These are phyloP conservation scores for Siphamia tubifer DNA, from an alignment of 2,113 vertebrate genomes.

Conservation along the genomic window DNA sequence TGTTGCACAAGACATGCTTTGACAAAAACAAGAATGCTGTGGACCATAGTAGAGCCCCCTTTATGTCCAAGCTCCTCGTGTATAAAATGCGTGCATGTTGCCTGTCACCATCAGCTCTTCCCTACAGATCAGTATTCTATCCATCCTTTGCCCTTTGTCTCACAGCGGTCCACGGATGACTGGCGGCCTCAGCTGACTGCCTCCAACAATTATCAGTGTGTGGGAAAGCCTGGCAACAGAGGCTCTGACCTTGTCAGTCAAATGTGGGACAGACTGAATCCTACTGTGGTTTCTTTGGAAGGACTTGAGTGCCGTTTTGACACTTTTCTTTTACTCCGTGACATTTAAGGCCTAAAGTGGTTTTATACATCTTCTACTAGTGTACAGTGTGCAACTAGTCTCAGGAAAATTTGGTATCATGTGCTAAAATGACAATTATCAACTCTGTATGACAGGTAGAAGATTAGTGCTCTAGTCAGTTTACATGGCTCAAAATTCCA, in stretches of 20 bases:
- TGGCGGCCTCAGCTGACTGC: slow-evolving; percentile 73
- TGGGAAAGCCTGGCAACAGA: slow-evolving; percentile 70
- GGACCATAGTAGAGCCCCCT: slow-evolving; percentile 7
- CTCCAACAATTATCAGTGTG: slow-evolving; percentile 66
- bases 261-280: slow-evolving; percentile 24
- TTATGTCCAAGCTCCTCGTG: slow-evolving; percentile 3
- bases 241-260: slow-evolving; percentile 74
- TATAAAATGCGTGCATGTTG: slow-evolving; percentile 47
- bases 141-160: slow-evolving; percentile 68
- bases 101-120: slow-evolving; percentile 53
- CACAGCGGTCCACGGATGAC: slow-evolving; percentile 59
- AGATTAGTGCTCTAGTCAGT: background rate
- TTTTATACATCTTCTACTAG: too few species aligned
- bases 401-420: background rate
- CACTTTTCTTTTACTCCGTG: background rate
- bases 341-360: slow-evolving; percentile 22
- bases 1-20: slow-evolving; percentile 5
- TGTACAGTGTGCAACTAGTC: too few species aligned
- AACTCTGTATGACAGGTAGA: background rate
- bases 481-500: slow-evolving; percentile 18
- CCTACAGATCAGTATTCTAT: slow-evolving; percentile 64
- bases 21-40: slow-evolving; percentile 25
- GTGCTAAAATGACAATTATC: background rate
- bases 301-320: slow-evolving; percentile 30
- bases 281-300: slow-evolving; percentile 17